Percentiles rank a stretch among this genome's conserved stretches.
These are phyloP conservation scores for Trichacis sp. DNA, from an alignment of 2,888 invertebrate species.

Conservation along the genomic window DNA sequence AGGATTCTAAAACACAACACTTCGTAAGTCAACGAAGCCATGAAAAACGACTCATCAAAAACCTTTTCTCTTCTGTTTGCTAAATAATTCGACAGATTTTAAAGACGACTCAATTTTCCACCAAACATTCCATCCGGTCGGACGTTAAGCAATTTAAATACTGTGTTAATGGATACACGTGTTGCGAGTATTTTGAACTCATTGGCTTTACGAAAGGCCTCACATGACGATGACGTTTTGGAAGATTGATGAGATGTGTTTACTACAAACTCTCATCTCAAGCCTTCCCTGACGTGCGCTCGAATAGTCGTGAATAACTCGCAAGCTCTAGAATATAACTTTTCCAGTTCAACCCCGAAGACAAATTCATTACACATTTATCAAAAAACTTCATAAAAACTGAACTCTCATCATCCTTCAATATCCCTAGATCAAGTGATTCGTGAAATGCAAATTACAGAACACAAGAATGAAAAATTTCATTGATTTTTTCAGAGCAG, in stretches of 20 bases:
- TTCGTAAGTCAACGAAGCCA: no score
- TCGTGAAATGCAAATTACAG: no score
- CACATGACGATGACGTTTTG: conserved; percentile 53
- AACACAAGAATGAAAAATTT: no score
- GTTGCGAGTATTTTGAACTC: conserved; percentile 58
- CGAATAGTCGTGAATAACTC: conserved; percentile 34
- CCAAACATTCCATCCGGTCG: conserved; percentile 2
- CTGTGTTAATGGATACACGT: conserved; percentile 59
- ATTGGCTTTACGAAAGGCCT: conserved; percentile 45
- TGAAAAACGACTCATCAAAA: neutral
- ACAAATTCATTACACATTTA: neutral
- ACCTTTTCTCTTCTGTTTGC: conserved; percentile 9
- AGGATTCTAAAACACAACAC: no score
- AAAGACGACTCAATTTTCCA: conserved; percentile 4
- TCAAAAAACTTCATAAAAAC: neutral
- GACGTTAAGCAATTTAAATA: conserved; percentile 16
- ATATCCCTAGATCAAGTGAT: no score
- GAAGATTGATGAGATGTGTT: conserved; percentile 66
- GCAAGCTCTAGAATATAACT: conserved; percentile 16
- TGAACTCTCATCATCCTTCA: no score
- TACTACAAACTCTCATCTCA: conserved; percentile 52
- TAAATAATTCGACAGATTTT: neutral
- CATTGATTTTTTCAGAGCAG: no score
- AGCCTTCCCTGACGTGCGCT: conserved; percentile 32
- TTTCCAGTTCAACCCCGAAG: neutral